These are phyloP conservation scores for Stictonetta naevosa DNA, from an alignment of 2,113 vertebrate species.

Conservation along the genomic window DNA sequence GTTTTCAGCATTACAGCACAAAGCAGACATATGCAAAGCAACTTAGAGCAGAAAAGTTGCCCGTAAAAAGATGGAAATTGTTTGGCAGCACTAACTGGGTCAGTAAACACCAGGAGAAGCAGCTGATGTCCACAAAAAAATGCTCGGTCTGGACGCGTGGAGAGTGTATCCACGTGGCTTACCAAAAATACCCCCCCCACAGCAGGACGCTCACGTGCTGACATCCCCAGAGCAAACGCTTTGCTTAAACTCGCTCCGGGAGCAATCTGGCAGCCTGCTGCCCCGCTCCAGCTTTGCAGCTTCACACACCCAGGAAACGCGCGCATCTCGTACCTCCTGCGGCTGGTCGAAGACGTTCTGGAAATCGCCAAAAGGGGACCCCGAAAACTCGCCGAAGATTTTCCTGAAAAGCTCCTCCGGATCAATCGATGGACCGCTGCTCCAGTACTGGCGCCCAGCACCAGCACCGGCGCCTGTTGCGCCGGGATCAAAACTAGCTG, in stretches of 20 bases:
- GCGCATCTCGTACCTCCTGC: constrained; percentile 83
- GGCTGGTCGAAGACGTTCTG: constrained; percentile 90
- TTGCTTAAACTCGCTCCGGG: accelerated
- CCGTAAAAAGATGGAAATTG: neutral
- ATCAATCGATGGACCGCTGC: constrained; percentile 82
- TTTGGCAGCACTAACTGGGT: neutral
- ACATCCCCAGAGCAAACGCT: neutral
- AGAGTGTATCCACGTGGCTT: neutral
- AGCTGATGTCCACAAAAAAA: neutral
- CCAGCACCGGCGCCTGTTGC: constrained; percentile 44
- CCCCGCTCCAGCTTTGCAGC: neutral
- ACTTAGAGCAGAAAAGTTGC: neutral
- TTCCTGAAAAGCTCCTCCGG: constrained; percentile 96
- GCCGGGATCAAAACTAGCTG: constrained; percentile 83
- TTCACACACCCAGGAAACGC: neutral
- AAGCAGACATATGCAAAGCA: neutral
- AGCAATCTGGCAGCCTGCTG: accelerated
- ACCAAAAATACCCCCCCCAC: neutral
- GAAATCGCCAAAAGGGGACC: constrained; percentile 89
- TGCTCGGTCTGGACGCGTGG: neutral
- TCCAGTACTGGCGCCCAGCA: constrained; percentile 87
- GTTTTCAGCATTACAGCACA: constrained; percentile 1
- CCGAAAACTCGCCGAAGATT: constrained; percentile 95
- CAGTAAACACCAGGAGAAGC: neutral
- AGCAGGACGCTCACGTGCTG: accelerated